Percentiles rank a stretch among this genome's conserved stretches.
Evolutionary conservation across 2,113 vertebrate species (phyloP).

Genomic region (Nothocercus julius): DNA sequence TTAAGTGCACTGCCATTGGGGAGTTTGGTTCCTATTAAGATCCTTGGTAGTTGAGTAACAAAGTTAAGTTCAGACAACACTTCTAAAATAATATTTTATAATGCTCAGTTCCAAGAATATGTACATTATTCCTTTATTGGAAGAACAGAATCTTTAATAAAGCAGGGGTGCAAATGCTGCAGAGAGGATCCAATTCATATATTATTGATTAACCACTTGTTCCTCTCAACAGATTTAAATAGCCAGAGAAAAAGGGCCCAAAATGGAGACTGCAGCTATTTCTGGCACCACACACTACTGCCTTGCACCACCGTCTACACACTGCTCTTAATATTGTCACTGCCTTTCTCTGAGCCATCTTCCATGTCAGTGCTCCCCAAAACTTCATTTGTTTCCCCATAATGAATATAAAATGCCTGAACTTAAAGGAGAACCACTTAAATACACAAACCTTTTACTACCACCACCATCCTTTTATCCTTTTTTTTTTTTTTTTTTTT

Average conservation of each 20-base stretch:
- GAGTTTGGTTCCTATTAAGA: not conserved
- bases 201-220: not conserved
- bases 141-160: not conserved
- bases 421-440: not conserved
- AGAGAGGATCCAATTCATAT: not conserved
- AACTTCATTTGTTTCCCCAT: not conserved
- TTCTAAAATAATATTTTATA: not conserved
- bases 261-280: not conserved
- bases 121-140: not conserved
- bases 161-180: not conserved
- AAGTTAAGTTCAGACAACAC: not conserved
- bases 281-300: not conserved
- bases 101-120: not conserved
- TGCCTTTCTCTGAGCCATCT: not conserved
- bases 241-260: not conserved
- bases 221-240: not conserved
- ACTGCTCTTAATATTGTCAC: fast-evolving
- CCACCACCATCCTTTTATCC: too few species aligned
- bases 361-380: not conserved
- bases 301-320: not conserved
- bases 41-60: not conserved
- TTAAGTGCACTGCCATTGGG: not conserved
- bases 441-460: not conserved
- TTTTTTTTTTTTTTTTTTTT: too few species aligned
- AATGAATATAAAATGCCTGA: not conserved